phyloP scores from a whole-genome alignment of 2,113 vertebrate genomes.

The Chauna torquata region DNA sequence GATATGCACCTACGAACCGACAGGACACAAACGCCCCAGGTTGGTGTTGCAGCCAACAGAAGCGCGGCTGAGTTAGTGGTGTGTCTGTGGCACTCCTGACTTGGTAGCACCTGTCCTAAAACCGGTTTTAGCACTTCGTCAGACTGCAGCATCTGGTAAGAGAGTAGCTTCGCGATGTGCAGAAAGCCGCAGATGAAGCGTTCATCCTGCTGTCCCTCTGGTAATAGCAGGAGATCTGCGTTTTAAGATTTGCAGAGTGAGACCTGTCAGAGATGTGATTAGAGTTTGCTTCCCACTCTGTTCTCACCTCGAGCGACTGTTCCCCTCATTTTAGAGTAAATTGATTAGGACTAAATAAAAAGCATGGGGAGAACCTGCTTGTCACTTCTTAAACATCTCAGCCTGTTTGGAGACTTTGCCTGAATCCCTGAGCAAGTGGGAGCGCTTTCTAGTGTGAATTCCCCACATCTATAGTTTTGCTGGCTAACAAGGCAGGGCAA shows the following conservation, averaged over 20 bases:
- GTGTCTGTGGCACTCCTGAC: neutral
- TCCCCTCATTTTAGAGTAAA: slow-evolving; percentile 5
- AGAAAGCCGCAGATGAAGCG: neutral
- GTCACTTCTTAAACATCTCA: slow-evolving; percentile 57
- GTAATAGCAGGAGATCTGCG: neutral
- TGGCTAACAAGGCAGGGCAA: slow-evolving; percentile 45
- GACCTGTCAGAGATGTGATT: slow-evolving; percentile 4
- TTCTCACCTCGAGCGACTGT: neutral
- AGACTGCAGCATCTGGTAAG: neutral
- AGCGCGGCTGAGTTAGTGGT: rapidly evolving
- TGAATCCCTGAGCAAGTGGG: slow-evolving; percentile 36
- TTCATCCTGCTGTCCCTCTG: neutral
- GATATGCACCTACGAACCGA: neutral
- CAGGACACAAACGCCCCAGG: rapidly evolving
- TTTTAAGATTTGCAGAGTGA: neutral
- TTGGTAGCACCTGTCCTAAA: neutral
- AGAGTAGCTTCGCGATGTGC: neutral
- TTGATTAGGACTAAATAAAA: slow-evolving; percentile 31
- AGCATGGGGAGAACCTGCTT: neutral
- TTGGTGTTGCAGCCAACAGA: neutral
- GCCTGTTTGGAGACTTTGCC: slow-evolving; percentile 40
- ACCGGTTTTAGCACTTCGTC: neutral
- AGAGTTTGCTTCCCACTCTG: neutral
- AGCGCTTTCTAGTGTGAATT: slow-evolving; percentile 27
- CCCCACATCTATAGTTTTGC: neutral